Base-by-base conservation (phyloP, 2,888 invertebrate species). In the Ophion ventricosus region DNA sequence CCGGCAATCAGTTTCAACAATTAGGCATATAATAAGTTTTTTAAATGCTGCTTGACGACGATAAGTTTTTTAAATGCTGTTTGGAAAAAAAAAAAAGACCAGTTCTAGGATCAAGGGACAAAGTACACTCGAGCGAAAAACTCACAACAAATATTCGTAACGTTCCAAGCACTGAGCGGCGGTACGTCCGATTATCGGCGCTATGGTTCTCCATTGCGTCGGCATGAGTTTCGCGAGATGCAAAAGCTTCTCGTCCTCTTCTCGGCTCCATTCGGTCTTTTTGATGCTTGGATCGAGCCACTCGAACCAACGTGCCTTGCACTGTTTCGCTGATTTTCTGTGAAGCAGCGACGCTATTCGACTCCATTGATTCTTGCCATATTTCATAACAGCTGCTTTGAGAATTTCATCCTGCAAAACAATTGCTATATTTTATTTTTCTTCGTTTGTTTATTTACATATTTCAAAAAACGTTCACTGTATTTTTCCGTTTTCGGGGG, bases 381-480 rank as follows among this genome's bases (percentile, higher is more conserved):
- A 99, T 97, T 99, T 99, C 99, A 99, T 99, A 82, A 99, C 99
- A 93, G 99, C 99, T 82, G 99, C 99, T 95, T 99, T 99, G 83
- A 99, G 96, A 92, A 99, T 99, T 95, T 99, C 99, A 99, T 99
- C 99, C 99, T 99, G 74, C 77, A 87, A 84, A 80, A 64, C 43
- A 67, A 35, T 63, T 11, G 43, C 11, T 57, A 56, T 20, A 72
- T 57, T 64, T 78, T 61, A 72, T 61, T 35, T 77, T 61, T 61
- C 8, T 40, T 35, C 54, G 35, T 35, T n/a, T n/a, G n/a, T n/a
- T n/a, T n/a, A n/a, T n/a, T n/a, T 11, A 56, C 25, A 20, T 25
- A 29, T 56, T n/a, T 25, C 25, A 17, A 8, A 5, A 29, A 56
- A n/a, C n/a, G 14, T 17, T 49, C 49, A 11, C 49, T 14, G 8